A percentile compares a stretch with the other conserved stretches of the same genome.
phyloP scores from a whole-genome alignment of 2,797 vertebrate species.

The Sciurus carolinensis region DNA sequence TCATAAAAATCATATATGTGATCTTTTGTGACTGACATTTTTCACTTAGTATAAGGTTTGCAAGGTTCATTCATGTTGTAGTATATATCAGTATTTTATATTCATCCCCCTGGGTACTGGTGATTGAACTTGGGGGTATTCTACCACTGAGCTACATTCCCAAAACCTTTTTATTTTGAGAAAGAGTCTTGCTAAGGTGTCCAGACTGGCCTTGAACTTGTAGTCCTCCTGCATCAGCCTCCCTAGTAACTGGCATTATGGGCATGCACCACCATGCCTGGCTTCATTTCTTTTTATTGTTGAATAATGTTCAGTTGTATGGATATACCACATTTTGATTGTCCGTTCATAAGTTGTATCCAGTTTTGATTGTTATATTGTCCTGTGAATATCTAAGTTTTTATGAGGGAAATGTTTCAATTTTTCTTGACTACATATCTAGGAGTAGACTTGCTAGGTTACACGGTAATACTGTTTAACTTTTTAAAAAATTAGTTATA shows the following conservation, averaged over 20 bases:
- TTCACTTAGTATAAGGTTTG: constrained; percentile 42
- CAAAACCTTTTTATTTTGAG: not conserved
- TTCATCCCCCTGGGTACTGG: not conserved
- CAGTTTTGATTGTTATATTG: constrained; percentile 42
- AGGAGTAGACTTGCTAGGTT: not conserved
- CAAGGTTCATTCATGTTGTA: not conserved
- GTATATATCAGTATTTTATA: constrained; percentile 5
- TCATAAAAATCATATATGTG: not conserved
- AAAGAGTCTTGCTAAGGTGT: not conserved
- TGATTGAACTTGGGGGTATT: too few relatives aligned
- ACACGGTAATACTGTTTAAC: not conserved
- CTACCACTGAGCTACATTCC: not conserved
- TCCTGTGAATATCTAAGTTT: constrained; percentile 3
- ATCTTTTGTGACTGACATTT: constrained; percentile 30
- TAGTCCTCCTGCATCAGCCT: not conserved
- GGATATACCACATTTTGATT: constrained; percentile 35
- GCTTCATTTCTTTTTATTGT: constrained; percentile 34
- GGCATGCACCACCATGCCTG: too few relatives aligned
- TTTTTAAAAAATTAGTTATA: not conserved
- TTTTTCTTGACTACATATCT: not conserved
- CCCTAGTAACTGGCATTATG: not conserved
- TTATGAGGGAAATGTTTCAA: not conserved
- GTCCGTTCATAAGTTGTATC: constrained; percentile 4
- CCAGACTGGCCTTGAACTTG: not conserved
- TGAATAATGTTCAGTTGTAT: constrained; percentile 19